phyloP scores from a whole-genome alignment of 2,113 vertebrate species.

The Perccottus glenii region DNA sequence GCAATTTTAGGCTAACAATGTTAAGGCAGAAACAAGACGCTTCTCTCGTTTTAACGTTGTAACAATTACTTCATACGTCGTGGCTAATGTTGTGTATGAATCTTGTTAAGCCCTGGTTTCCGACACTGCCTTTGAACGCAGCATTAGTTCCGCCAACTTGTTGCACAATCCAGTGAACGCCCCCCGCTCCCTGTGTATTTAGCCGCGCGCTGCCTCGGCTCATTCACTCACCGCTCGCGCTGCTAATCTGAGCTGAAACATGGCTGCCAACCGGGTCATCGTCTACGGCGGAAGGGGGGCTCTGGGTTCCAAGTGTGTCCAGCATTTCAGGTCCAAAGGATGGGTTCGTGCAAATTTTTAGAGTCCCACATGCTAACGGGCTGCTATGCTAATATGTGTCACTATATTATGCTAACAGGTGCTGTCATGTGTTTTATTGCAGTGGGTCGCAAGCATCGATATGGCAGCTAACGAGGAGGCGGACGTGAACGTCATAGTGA shows the following conservation, averaged over 20 bases:
- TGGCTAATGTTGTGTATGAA: not conserved
- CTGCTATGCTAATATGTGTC: not conserved
- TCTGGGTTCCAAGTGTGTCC: constrained; percentile 87
- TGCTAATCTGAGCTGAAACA: not conserved
- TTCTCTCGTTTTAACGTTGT: not conserved
- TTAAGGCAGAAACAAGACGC: no score
- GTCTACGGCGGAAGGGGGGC: constrained; percentile 90
- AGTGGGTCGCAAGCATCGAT: constrained; percentile 95
- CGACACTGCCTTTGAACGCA: constrained; percentile 41
- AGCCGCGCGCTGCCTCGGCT: not conserved
- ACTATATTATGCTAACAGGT: not conserved
- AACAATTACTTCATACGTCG: not conserved
- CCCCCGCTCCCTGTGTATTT: constrained; percentile 12
- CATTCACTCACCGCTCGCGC: not conserved
- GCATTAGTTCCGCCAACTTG: constrained; percentile 46
- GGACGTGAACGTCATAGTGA: constrained; percentile 85
- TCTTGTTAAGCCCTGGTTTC: not conserved
- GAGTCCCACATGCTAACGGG: constrained; percentile 6
- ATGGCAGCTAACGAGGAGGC: constrained; percentile 88
- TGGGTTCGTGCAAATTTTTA: constrained; percentile 81
- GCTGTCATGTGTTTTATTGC: not conserved
- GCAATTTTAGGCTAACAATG: no score
- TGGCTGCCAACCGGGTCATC: constrained; percentile 81
- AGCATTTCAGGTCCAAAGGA: constrained; percentile 82
- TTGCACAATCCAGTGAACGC: constrained; percentile 38